Percentiles rank a stretch among this genome's conserved stretches.
These are phyloP conservation scores for Heliconius sara DNA, from an alignment of 2,888 invertebrate genomes.

Conservation along the genomic window DNA sequence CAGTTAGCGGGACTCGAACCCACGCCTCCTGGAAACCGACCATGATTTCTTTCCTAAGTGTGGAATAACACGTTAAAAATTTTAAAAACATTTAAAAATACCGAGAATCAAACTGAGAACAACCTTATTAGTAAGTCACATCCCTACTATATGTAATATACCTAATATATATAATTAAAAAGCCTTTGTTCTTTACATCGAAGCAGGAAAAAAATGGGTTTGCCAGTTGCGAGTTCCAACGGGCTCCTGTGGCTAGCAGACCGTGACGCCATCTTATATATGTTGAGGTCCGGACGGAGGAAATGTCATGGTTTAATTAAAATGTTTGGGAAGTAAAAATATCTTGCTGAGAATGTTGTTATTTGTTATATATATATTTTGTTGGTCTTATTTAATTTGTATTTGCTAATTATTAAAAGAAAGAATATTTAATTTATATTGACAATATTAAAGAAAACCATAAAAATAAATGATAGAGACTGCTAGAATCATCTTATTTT, in stretches of 20 bases:
- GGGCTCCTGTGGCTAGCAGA: slow-evolving; percentile 50
- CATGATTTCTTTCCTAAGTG: too few species aligned
- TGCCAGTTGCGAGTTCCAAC: slow-evolving; percentile 36
- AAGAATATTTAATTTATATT: neutral
- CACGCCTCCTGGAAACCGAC: too few species aligned
- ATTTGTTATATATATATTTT: neutral
- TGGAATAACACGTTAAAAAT: too few species aligned
- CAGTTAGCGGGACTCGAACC: too few species aligned
- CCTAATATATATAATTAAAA: slow-evolving; percentile 15
- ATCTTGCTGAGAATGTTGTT: neutral
- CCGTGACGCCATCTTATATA: slow-evolving; percentile 47
- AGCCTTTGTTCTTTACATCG: slow-evolving; percentile 31
- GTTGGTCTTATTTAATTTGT: neutral
- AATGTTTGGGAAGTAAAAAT: slow-evolving; percentile 9
- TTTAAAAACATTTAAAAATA: too few species aligned
- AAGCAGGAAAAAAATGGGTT: slow-evolving; percentile 39
- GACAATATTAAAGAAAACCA: neutral
- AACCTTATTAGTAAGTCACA: too few species aligned
- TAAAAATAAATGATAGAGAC: neutral
- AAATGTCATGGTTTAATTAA: slow-evolving; percentile 38
- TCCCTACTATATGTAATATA: neutral
- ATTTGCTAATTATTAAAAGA: neutral
- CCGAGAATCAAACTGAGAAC: too few species aligned
- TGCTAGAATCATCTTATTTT: neutral
- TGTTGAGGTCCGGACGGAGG: slow-evolving; percentile 33